phyloP scores from a whole-genome alignment of 2,113 vertebrate genomes.

The Illadopsis cleaveri region DNA sequence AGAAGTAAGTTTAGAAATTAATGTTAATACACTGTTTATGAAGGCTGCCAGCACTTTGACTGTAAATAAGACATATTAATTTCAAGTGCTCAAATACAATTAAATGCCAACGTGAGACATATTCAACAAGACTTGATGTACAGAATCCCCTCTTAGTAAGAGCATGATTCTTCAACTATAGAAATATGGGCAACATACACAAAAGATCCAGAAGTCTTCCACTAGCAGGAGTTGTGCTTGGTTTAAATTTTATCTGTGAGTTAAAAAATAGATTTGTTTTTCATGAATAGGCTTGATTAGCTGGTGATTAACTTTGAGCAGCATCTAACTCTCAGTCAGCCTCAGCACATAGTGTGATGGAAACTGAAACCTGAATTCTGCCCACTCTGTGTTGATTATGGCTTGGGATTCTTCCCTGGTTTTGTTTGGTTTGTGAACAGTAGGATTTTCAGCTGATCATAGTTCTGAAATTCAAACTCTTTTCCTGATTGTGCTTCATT shows the following conservation, averaged over 20 bases:
- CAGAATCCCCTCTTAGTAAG: background rate
- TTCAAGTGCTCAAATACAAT: background rate
- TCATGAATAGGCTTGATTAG: background rate
- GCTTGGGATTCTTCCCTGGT: background rate
- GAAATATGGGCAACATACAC: background rate
- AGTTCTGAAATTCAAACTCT: background rate
- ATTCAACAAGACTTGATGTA: background rate
- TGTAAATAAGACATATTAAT: background rate
- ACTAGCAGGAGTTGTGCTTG: background rate
- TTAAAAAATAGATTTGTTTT: background rate
- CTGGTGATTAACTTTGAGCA: background rate
- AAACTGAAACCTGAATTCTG: background rate
- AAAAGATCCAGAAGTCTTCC: background rate
- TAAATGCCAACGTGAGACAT: background rate
- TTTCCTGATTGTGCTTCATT: background rate
- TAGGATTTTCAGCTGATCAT: background rate
- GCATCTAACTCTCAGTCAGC: background rate
- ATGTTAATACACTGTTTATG: constrained; percentile 23
- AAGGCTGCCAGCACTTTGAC: background rate
- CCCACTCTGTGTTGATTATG: background rate
- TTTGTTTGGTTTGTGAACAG: background rate
- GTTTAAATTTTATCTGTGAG: background rate
- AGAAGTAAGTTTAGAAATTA: constrained; percentile 26
- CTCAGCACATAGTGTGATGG: background rate
- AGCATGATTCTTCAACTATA: background rate